Conservation (phyloP, 2,888 invertebrate species). For the Syritta pipiens region DNA sequence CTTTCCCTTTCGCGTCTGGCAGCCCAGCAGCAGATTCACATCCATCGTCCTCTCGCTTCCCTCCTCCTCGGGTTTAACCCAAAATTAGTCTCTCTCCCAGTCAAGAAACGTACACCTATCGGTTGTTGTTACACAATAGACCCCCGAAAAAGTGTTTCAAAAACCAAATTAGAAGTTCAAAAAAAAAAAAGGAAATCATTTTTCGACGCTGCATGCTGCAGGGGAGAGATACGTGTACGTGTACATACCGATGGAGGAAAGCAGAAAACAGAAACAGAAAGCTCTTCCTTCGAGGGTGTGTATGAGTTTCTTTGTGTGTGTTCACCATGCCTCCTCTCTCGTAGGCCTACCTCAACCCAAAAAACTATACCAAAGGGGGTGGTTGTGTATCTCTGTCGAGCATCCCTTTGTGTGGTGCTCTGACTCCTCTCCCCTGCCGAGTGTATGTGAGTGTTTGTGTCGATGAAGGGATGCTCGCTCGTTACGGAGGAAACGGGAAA, state of each 20-base stretch:
- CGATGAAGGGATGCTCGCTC: neutral
- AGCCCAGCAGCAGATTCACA: too few species aligned
- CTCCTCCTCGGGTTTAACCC: neutral
- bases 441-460: neutral
- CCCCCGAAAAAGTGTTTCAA: neutral
- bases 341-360: slow-evolving; percentile 56
- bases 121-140: slow-evolving; percentile 18
- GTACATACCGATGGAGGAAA: slow-evolving; percentile 51
- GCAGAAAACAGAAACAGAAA: too few species aligned
- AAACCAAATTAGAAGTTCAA: slow-evolving; percentile 41
- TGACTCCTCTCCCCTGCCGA: too few species aligned
- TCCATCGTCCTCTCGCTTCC: too few species aligned
- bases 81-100: slow-evolving; percentile 8
- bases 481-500: neutral
- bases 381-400: slow-evolving; percentile 22
- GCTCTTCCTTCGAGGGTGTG: too few species aligned
- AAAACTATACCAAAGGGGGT: slow-evolving; percentile 9
- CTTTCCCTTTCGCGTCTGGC: slow-evolving; percentile 41
- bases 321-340: slow-evolving; percentile 51
- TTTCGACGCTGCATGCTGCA: too few species aligned
- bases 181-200: too few species aligned
- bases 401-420: slow-evolving; percentile 5
- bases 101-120: slow-evolving; percentile 9
- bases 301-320: too few species aligned
- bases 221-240: slow-evolving; percentile 6